Percentiles rank a stretch among this genome's conserved stretches.
Evolutionary conservation across 2,113 vertebrate species (phyloP).

Genomic region (Menidia beryllina): DNA sequence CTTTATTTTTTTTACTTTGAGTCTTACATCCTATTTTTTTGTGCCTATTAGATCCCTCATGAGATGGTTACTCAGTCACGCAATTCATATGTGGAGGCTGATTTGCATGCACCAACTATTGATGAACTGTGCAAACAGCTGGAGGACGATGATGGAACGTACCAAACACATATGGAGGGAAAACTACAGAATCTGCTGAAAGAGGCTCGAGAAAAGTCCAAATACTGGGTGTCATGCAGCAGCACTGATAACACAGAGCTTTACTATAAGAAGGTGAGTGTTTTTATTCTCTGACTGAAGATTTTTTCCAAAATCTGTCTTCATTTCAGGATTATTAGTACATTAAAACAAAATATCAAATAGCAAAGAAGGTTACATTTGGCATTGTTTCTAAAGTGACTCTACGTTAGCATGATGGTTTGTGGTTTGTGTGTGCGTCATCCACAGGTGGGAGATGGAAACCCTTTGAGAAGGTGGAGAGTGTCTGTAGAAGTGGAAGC

Average conservation of each 20-base stretch:
- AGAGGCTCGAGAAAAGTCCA: constrained; percentile 94
- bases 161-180: constrained; percentile 87
- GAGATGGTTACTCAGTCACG: constrained; percentile 94
- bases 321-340: not conserved
- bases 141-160: constrained; percentile 88
- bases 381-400: not conserved
- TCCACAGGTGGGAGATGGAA: constrained; percentile 93
- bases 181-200: constrained; percentile 90
- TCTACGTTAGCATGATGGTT: not conserved
- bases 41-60: constrained; percentile 86
- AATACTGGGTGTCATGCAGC: constrained; percentile 91
- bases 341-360: not conserved
- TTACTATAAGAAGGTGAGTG: constrained; percentile 91
- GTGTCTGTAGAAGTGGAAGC: constrained; percentile 95
- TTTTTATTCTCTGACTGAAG: not conserved
- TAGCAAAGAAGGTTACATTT: not conserved
- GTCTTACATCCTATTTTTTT: constrained; percentile 22
- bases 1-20: constrained; percentile 21
- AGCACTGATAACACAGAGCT: constrained; percentile 92
- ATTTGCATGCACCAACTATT: constrained; percentile 88
- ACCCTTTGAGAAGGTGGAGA: constrained; percentile 92
- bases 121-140: constrained; percentile 89
- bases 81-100: constrained; percentile 92
- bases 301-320: not conserved
- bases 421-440: constrained; percentile 10